Evolutionary conservation across 2,113 vertebrate genomes (phyloP), one percentile per base, ranked within the genome.

Genomic region (Pygoscelis antarcticus): DNA sequence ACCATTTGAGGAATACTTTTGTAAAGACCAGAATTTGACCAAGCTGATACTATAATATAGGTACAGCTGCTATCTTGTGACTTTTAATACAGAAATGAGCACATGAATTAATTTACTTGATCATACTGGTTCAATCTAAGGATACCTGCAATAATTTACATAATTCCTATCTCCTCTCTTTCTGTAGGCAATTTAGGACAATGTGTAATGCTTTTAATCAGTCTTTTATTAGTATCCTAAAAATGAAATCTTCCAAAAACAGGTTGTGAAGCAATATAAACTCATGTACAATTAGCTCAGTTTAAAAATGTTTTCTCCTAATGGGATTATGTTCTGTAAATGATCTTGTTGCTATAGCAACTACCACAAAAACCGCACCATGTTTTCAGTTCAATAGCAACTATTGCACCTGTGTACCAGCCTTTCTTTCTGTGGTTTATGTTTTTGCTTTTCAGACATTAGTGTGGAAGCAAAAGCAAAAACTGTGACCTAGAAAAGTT

Each of bases 311-410:
- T 94, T 96, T 98, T 97, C 76, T 97, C 94, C 94, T 98, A 98
- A 98, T 97, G 95, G 97, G 95, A 97, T 98, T 98, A 97, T 94
- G 93, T 93, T 98, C 97, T 97, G 96, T 97, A 98, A 98, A 97
- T 98, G 96, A 97, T 97, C 60, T 38, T 68, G 98, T 98, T 97
- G 76, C 97, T 90, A 98, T 96, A 88, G 97, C 75, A 98, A 98
- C 98, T 30, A 80, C 94, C 92, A 97, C 97, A 96, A 97, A 98
- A 98, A 88, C 75, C 96, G 30, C 96, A 92, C 72, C 38, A 92
- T 87, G 87, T 95, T 98, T 85, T 87, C 97, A 91, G 93, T 93
- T 97, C 96, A 95, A 64, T 66, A 97, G 90, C 78, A 93, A 80
- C 94, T 89, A 95, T 77, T 97, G 96, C 98, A 98, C 98, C 98